Base-by-base conservation (phyloP, 2,113 vertebrate species). In the Alethe castanea region DNA sequence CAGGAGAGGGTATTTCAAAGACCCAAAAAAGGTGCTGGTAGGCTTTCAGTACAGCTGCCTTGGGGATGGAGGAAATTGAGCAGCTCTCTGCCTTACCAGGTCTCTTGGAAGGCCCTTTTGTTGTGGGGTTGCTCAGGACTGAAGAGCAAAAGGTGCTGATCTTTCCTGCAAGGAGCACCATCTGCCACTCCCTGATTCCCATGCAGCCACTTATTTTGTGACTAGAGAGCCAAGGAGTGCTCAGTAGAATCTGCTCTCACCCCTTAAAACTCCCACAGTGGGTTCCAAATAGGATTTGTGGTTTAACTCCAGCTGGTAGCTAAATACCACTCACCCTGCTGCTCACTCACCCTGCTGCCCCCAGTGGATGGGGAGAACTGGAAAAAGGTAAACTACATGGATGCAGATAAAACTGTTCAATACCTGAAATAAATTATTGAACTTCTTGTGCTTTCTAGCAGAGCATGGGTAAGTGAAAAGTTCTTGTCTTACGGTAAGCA, bases 241-340 rank as follows among this genome's bases (percentile, higher is more conserved):
- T 10, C 42, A 35, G 42, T 6, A 88, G 59, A 40, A 71, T 7
- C 13, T 0, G 0, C 14, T 48, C 14, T 48, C 25, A 71, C 4
- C 9, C 25, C 23, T 35, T 40, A 40, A 25, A 16, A 4, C 29
- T 26, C 35, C 20, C 48, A 31, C 25, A 6, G 1, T 35, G 48
- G 7, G 14, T 9, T 17, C 35, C 35, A 64, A 20, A 42, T 3
- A 17, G 13, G 29, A 48, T 20, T 28, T 38, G 28, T 47, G 7
- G 13, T 56, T 48, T 38, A 25, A 48, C 29, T 40, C 23, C 48
- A 42, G 48, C 7, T 12, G 35, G 17, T 31, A 36, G 18, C 29
- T 22, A 18, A 56, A 36, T 25, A 35, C 17, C 29, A 14, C 17
- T 35, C 25, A 65, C 47, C 66, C 66, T 50, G n/a, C 14, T 4